Base-by-base conservation (phyloP, 2,888 invertebrate species). In the Homarus gammarus region DNA sequence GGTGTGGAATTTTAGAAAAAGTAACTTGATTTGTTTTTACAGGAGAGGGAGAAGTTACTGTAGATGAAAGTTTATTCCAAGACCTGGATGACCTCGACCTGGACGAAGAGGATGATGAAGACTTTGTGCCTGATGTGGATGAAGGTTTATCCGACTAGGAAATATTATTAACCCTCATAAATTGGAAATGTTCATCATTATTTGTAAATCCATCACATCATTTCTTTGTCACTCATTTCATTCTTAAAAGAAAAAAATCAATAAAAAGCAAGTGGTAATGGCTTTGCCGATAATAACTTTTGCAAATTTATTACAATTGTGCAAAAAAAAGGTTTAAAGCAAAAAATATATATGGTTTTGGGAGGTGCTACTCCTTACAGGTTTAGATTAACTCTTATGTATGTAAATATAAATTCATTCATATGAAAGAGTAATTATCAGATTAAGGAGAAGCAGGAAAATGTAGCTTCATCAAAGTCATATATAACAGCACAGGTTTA, bases 51-150 rank as follows among this genome's bases (percentile, higher is more conserved):
- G 90, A 90, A 31, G 92, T 92, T 27, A 88, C 90, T 38, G 92
- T 92, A 36, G 92, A 92, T 79, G 92, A 92, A 75, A 84, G 87
- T 12, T 81, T 92, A 18, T 92, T 92, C 84, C 90, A 92, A 89
- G 89, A 91, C 56, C 82, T 92, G 33, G 92, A 91, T n/a, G 92
- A 91, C 33, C 73, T 92, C 1, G 92, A 91, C 31, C 68, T 92
- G 22, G 91, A 90, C 3, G 82, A 83, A 61, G 92, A 92, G n/a
- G 84, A 87, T 64, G 89, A 89, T 22, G 91, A 91, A 61, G 87
- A 90, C 44, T 81, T 61, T 33, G 61, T 84, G 27, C 84, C 84
- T 49, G 89, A 75, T 22, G 36, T 56, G 75, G 84, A 89, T 44
- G 89, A 89, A 36, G 89, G 72, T 22, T 27, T 88, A 22, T 83